phyloP scores from a whole-genome alignment of 1,140 invertebrate genomes.

The Megalonaias nervosa region DNA sequence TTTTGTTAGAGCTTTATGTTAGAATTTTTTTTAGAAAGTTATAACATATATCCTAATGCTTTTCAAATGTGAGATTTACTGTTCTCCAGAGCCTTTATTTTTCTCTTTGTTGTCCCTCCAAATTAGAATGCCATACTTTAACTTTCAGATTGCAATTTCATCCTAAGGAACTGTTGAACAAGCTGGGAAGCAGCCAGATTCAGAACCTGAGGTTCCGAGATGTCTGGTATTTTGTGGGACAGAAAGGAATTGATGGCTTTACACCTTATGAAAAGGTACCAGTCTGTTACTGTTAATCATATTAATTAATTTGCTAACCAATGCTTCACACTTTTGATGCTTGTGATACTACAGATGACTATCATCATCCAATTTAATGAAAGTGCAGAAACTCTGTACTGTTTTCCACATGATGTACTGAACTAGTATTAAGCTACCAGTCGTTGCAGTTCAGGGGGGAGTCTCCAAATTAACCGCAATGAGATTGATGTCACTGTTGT shows the following conservation, averaged over 20 bases:
- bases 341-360: too few species aligned
- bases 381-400: too few species aligned
- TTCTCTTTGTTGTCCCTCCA: not conserved
- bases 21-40: too few species aligned
- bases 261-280: slow-evolving; percentile 74
- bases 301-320: not conserved
- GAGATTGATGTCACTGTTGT: not conserved
- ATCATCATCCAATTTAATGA: too few species aligned
- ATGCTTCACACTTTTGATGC: too few species aligned
- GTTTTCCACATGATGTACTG: not conserved
- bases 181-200: slow-evolving; percentile 74
- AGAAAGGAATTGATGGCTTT: slow-evolving; percentile 75
- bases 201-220: slow-evolving; percentile 76
- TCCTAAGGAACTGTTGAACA: slow-evolving; percentile 69
- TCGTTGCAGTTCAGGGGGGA: not conserved
- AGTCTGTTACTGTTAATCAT: not conserved
- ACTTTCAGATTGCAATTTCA: slow-evolving; percentile 53
- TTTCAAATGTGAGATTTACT: not conserved
- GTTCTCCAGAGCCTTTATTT: not conserved
- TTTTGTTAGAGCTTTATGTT: too few species aligned
- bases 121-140: not conserved
- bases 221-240: slow-evolving; percentile 76
- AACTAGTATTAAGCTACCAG: not conserved
- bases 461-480: not conserved
- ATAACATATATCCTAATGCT: not conserved